A percentile compares a stretch with the other conserved stretches of the same genome.
Conservation (phyloP, 2,888 invertebrate species). For the Drosophila infuscata region DNA sequence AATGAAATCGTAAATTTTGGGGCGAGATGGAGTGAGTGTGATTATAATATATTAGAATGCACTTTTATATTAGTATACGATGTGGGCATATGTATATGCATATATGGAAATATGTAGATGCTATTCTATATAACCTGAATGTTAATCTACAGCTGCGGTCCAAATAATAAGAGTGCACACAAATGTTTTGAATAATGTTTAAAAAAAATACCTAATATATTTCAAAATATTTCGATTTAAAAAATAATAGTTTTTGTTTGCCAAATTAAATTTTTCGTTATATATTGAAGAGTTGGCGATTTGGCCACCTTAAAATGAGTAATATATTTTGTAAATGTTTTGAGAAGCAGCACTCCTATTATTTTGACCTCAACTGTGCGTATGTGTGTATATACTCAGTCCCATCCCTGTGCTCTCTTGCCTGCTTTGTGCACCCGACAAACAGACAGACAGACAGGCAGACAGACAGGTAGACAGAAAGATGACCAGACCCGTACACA, state of each 20-base stretch:
- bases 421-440: conserved; percentile 24
- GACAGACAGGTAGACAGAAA: conserved; percentile 3
- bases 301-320: neutral
- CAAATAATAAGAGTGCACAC: neutral
- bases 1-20: conserved; percentile 61
- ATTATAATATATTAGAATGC: conserved; percentile 53
- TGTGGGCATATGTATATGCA: conserved; percentile 3
- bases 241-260: too few species aligned
- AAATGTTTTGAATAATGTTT: neutral
- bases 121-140: conserved; percentile 40
- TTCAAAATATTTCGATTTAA: neutral
- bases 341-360: neutral
- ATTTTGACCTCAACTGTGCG: neutral
- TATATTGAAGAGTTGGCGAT: neutral
- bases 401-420: conserved; percentile 1
- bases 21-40: conserved; percentile 29
- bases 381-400: conserved; percentile 1
- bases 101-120: conserved; percentile 14
- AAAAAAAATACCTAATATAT: neutral
- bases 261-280: neutral
- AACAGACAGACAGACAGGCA: conserved; percentile 1
- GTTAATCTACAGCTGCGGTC: neutral
- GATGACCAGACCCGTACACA: conserved; percentile 11
- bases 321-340: neutral
- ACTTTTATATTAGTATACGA: conserved; percentile 8